Evolutionary conservation across 2,113 vertebrate species (phyloP).

Genomic region (Vidua macroura): DNA sequence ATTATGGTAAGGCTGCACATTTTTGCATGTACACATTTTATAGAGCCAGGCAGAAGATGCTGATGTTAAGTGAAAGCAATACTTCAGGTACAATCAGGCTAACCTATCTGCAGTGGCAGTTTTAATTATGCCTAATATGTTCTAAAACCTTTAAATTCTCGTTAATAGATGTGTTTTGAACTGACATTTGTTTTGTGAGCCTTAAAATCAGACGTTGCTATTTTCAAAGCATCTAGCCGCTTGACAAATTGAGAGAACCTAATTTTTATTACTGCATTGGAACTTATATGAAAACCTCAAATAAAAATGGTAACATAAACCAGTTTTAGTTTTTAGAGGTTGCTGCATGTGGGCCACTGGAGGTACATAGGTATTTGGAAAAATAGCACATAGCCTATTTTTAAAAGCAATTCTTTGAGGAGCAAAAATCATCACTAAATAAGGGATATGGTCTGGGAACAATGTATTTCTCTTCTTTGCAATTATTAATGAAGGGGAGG

Average conservation of each 20-base stretch:
- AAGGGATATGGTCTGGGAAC: not conserved
- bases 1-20: not conserved
- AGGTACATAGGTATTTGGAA: not conserved
- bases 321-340: not conserved
- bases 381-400: not conserved
- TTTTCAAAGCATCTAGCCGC: not conserved
- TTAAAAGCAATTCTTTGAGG: not conserved
- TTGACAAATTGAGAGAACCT: not conserved
- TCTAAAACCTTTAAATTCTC: not conserved
- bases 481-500: slow-evolving; percentile 22
- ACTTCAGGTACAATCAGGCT: not conserved
- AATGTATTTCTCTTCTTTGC: not conserved
- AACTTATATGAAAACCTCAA: not conserved
- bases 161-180: not conserved
- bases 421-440: not conserved
- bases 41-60: not conserved
- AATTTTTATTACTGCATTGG: not conserved
- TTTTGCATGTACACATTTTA: not conserved
- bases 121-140: not conserved
- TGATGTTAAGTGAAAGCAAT: not conserved
- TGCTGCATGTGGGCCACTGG: not conserved
- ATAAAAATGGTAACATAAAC: not conserved
- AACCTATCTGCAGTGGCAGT: not conserved
- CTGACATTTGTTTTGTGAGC: not conserved
- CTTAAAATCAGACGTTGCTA: not conserved